Evolutionary conservation across 2,888 invertebrate species (phyloP).

Genomic region (Shargacucullia verbasci): DNA sequence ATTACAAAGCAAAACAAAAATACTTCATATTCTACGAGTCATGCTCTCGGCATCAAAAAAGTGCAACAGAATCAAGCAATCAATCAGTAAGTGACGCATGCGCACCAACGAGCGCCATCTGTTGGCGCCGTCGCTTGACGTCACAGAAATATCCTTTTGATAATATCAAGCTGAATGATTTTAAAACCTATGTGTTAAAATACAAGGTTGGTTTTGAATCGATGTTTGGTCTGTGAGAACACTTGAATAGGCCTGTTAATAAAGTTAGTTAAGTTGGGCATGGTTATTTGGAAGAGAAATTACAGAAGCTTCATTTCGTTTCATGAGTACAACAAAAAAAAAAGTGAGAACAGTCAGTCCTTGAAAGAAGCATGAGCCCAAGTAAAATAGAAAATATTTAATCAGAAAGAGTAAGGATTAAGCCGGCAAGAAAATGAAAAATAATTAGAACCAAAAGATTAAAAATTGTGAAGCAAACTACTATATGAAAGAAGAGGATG

Average conservation of each 20-base stretch:
- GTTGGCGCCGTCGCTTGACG: constrained; percentile 63
- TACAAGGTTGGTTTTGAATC: constrained; percentile 2
- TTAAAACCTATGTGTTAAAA: background rate
- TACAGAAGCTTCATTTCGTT: constrained; percentile 26
- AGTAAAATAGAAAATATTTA: too few species aligned
- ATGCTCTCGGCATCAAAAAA: constrained; percentile 56
- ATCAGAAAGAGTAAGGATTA: too few species aligned
- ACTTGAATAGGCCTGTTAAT: constrained; percentile 21
- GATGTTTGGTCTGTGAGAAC: background rate
- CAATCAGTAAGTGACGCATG: constrained; percentile 68
- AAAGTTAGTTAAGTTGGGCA: constrained; percentile 15
- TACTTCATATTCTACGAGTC: constrained; percentile 8
- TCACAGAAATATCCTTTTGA: constrained; percentile 47
- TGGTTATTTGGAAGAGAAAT: background rate
- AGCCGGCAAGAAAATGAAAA: too few species aligned
- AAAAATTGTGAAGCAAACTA: too few species aligned
- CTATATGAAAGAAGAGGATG: too few species aligned
- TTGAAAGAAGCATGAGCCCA: too few species aligned
- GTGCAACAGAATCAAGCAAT: constrained; percentile 62
- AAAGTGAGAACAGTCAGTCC: too few species aligned
- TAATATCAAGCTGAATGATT: background rate
- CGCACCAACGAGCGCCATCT: constrained; percentile 70
- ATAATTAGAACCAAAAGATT: too few species aligned
- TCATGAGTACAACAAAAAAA: too few species aligned
- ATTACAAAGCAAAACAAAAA: constrained; percentile 3